phyloP scores from a whole-genome alignment of 2,888 invertebrate species.

The Sabatieria punctata region DNA sequence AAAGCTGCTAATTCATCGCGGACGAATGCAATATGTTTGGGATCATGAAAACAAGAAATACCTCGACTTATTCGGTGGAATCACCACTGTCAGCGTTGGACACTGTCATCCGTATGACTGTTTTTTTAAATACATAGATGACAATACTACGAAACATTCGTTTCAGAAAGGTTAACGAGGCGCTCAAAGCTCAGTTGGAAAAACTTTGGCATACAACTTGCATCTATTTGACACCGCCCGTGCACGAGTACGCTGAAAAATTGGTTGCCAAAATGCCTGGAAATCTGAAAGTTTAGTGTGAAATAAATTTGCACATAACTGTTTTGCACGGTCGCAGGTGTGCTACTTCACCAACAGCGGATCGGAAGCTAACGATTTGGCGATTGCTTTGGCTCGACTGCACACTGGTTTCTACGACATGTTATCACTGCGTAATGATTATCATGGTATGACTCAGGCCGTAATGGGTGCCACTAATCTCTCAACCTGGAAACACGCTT shows the following conservation, averaged over 20 bases:
- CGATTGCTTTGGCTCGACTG: slow-evolving; percentile 63
- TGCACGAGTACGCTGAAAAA: slow-evolving; percentile 74
- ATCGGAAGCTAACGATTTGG: slow-evolving; percentile 90
- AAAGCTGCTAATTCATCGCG: slow-evolving; percentile 65
- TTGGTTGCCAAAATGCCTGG: slow-evolving; percentile 63
- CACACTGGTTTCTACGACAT: slow-evolving; percentile 70
- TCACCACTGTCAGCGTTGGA: slow-evolving; percentile 89
- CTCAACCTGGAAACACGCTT: slow-evolving; percentile 52
- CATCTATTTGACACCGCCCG: slow-evolving; percentile 70
- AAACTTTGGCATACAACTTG: slow-evolving; percentile 79
- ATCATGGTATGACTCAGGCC: slow-evolving; percentile 76
- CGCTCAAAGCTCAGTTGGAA: slow-evolving; percentile 56
- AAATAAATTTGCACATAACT: neutral
- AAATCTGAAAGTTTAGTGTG: slow-evolving; percentile 51
- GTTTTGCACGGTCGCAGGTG: slow-evolving; percentile 42
- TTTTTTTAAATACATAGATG: neutral
- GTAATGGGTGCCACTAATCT: slow-evolving; percentile 64
- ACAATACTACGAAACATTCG: neutral
- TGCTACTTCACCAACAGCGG: slow-evolving; percentile 90
- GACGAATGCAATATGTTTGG: slow-evolving; percentile 77
- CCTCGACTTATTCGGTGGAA: slow-evolving; percentile 85
- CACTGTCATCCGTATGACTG: slow-evolving; percentile 85
- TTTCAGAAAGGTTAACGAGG: slow-evolving; percentile 60
- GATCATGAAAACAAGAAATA: slow-evolving; percentile 69
- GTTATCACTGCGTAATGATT: slow-evolving; percentile 62